A percentile compares a stretch with the other conserved stretches of the same genome.
Conservation (phyloP, 2,888 invertebrate genomes). For the Xanthia togata region DNA sequence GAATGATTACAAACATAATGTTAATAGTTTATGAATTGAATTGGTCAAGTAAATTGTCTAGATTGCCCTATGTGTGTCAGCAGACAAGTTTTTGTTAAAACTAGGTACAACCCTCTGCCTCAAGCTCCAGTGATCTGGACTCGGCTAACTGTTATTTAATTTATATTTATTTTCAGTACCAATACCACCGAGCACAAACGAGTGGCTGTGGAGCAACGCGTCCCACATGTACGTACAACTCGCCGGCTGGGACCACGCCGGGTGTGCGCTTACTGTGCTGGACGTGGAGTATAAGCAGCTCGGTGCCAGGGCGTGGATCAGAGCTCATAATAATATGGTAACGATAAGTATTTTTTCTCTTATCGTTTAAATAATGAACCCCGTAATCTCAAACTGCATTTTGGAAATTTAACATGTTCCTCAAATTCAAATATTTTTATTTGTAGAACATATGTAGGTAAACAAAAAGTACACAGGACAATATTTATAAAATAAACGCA, state of each 20-base stretch:
- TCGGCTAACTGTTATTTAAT: neutral
- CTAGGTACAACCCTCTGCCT: neutral
- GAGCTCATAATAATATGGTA: constrained; percentile 81
- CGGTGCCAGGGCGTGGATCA: constrained; percentile 84
- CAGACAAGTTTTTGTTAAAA: neutral
- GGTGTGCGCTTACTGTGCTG: constrained; percentile 94
- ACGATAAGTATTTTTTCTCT: constrained; percentile 8
- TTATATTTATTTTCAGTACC: constrained; percentile 86
- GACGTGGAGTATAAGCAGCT: constrained; percentile 93
- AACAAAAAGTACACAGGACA: no score
- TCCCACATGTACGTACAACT: constrained; percentile 94
- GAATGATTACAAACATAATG: neutral
- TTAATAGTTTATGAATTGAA: neutral
- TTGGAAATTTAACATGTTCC: neutral
- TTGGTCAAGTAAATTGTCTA: neutral
- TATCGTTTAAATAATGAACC: neutral
- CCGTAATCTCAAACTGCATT: neutral
- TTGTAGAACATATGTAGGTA: no score
- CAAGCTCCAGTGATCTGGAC: neutral
- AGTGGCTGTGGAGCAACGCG: constrained; percentile 95
- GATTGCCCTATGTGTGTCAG: neutral
- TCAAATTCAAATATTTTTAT: no score
- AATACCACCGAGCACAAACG: constrained; percentile 92
- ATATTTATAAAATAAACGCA: no score
- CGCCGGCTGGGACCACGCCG: constrained; percentile 95